Base-by-base conservation (phyloP, 2,113 vertebrate genomes). In the Rhinopithecus roxellana region DNA sequence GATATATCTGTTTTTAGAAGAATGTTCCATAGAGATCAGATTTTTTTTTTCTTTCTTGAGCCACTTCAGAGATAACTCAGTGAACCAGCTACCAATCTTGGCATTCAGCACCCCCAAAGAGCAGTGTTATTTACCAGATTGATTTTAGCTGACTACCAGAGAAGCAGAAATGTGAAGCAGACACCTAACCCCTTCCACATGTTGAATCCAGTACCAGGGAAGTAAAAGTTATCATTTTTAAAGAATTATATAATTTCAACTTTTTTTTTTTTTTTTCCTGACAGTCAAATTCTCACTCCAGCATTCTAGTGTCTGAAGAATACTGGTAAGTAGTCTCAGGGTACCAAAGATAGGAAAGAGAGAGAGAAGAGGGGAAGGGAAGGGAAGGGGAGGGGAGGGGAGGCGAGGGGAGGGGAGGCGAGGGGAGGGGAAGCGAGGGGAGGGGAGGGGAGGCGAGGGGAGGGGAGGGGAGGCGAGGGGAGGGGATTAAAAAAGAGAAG, bases 1-100 rank as follows among this genome's bases (percentile, higher is more conserved):
- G 61, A 55, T 89, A 32, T n/a, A 86, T n/a, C n/a, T 43, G 20
- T 82, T 90, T 93, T 90, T 27, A 69, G 32, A 61, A 94, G 14
- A 88, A 89, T 48, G 17, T 1, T 20, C 8, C 43, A 18, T 16
- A 27, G 22, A 85, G 30, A 27, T 59, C 74, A 43, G 57, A n/a
- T 20, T 11, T 84, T 35, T 20, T 61, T 61, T 83, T 93, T 40
- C 23, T 67, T 83, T 88, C 11, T 81, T 93, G 6, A 48, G 9
- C 82, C 12, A 45, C 18, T 88, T 96, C 11, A 93, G 38, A 88
- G 35, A 90, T 5, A 90, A 1, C 23, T 23, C 48, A 92, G 6
- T 27, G 77, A 35, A 84, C 80, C 32, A 87, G 48, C 27, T 81
- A 67, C 20, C 80, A 59, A 40, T 92, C 35, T 23, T 70, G 72